Evolutionary conservation across 30 jellyfish, hydroid and myxozoan genomes (phyloP).

Genomic region (Pseudorhiza aurosa): DNA sequence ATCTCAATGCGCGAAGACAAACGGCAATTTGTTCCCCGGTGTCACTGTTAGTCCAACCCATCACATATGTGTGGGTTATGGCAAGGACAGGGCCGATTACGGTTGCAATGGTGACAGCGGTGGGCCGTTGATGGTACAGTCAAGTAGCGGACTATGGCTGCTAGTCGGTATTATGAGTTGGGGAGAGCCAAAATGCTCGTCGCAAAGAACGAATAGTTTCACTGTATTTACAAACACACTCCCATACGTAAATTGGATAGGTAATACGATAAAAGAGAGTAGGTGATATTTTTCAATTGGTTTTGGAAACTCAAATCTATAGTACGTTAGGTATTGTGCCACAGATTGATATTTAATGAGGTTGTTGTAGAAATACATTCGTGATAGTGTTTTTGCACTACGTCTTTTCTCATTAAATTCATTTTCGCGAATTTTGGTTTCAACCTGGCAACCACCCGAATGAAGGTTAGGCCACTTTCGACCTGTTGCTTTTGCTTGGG

Average conservation of each 20-base stretch:
- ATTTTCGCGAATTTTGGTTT: too few relatives aligned
- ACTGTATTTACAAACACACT: conserved; percentile 76
- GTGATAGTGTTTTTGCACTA: too few relatives aligned
- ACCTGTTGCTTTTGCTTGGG: too few relatives aligned
- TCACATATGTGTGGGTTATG: conserved; percentile 82
- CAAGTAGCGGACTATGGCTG: conserved; percentile 44
- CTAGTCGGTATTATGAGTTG: conserved; percentile 82
- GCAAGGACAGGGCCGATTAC: conserved; percentile 56
- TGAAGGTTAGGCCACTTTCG: too few relatives aligned
- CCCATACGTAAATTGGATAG: conserved; percentile 71
- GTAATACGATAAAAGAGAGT: background rate
- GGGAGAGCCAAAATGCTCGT: conserved; percentile 87
- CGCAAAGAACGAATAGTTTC: conserved; percentile 56
- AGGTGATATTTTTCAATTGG: background rate
- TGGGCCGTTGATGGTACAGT: conserved; percentile 70
- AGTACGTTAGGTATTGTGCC: too few relatives aligned
- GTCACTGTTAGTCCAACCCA: conserved; percentile 47
- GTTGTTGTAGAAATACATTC: too few relatives aligned
- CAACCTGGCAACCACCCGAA: too few relatives aligned
- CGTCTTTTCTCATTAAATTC: too few relatives aligned
- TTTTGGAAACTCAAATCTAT: too few relatives aligned
- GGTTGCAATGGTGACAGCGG: conserved; percentile 98
- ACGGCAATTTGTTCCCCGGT: conserved; percentile 42
- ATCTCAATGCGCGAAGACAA: conserved; percentile 53
- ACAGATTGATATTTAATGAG: too few relatives aligned